Conservation (phyloP, 2,113 vertebrate species). For the Neodontobutis hainanensis region DNA sequence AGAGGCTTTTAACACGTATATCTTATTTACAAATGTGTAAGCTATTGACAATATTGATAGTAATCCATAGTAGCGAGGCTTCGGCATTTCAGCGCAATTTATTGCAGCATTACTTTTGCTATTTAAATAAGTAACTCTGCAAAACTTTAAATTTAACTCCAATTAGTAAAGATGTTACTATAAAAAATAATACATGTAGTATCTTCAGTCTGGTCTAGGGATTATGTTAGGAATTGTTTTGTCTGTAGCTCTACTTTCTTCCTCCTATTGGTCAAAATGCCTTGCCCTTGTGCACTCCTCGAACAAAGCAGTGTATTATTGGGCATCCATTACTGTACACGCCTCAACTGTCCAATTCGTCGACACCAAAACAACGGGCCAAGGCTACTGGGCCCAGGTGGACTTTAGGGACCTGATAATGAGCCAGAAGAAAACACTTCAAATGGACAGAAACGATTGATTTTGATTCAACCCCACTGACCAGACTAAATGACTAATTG, state of each 20-base stretch:
- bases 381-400: not conserved
- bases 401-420: constrained; percentile 50
- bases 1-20: not conserved
- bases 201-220: constrained; percentile 14
- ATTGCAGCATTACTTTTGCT: too few relatives aligned
- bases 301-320: constrained; percentile 44
- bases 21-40: not conserved
- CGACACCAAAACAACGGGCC: constrained; percentile 45
- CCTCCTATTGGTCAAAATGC: constrained; percentile 37
- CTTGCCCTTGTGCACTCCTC: constrained; percentile 32
- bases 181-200: too few relatives aligned
- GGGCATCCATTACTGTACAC: constrained; percentile 13
- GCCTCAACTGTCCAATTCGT: constrained; percentile 25
- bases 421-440: constrained; percentile 49
- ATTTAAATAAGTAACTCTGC: not conserved
- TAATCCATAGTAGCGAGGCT: too few relatives aligned
- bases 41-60: too few relatives aligned
- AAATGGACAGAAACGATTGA: constrained; percentile 52
- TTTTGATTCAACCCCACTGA: constrained; percentile 50
- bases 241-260: constrained; percentile 19
- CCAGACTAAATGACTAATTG: constrained; percentile 65
- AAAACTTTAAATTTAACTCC: not conserved
- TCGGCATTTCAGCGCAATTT: too few relatives aligned
- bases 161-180: too few relatives aligned
- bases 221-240: constrained; percentile 5